phyloP scores from a whole-genome alignment of 2,888 invertebrate genomes.

The Euzetes globulus region DNA sequence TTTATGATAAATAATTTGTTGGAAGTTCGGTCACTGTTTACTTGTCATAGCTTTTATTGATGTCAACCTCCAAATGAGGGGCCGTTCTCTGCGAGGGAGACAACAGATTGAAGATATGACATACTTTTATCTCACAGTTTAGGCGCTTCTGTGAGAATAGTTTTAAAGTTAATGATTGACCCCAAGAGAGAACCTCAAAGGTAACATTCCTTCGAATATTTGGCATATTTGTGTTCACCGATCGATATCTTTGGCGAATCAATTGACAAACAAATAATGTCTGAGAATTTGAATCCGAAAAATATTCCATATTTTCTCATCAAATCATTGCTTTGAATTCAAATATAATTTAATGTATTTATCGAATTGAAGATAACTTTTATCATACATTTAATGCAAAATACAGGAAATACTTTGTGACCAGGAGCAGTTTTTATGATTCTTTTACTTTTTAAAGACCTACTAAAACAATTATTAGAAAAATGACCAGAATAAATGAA shows the following conservation, averaged over 20 bases:
- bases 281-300: neutral
- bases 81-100: neutral
- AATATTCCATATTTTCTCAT: too few species aligned
- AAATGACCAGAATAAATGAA: too few species aligned
- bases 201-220: neutral
- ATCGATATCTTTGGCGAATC: neutral
- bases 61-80: neutral
- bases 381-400: too few species aligned
- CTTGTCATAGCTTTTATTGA: neutral
- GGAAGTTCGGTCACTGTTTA: neutral
- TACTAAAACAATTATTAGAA: too few species aligned
- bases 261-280: neutral
- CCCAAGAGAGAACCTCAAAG: neutral
- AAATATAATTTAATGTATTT: too few species aligned
- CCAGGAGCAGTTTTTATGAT: too few species aligned
- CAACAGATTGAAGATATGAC: neutral
- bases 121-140: neutral
- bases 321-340: too few species aligned
- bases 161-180: neutral
- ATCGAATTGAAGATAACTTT: too few species aligned
- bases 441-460: too few species aligned
- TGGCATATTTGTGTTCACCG: slow-evolving; percentile 3
- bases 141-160: neutral
- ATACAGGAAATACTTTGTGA: too few species aligned
- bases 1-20: neutral